These are phyloP conservation scores for Carettochelys insculpta DNA, from an alignment of 2,113 vertebrate species.

Conservation along the genomic window DNA sequence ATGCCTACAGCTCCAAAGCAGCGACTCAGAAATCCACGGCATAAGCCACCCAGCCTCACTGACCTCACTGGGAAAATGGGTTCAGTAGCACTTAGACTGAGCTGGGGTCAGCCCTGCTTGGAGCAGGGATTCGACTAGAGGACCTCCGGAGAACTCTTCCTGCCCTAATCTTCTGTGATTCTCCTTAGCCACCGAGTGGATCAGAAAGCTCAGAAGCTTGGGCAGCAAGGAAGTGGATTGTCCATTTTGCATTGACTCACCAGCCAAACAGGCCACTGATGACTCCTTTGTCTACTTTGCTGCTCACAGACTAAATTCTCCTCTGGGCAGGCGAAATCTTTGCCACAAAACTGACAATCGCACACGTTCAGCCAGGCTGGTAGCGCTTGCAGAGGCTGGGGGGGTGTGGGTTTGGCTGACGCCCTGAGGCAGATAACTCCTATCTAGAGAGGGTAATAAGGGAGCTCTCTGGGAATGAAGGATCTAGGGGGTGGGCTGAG, in stretches of 20 bases:
- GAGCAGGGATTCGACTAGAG: too few relatives aligned
- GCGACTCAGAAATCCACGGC: not conserved
- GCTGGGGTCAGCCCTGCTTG: too few relatives aligned
- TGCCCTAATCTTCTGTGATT: too few relatives aligned
- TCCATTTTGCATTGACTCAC: not conserved
- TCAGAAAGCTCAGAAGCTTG: not conserved
- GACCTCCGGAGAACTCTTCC: too few relatives aligned
- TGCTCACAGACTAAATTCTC: not conserved
- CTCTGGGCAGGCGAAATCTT: not conserved
- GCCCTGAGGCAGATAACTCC: not conserved
- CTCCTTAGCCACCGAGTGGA: not conserved
- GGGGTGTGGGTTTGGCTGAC: not conserved
- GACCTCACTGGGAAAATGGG: not conserved
- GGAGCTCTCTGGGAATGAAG: not conserved
- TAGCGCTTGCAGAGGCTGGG: not conserved
- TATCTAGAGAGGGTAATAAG: not conserved
- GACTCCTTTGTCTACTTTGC: not conserved
- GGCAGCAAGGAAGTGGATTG: not conserved
- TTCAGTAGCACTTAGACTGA: not conserved
- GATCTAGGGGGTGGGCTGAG: not conserved
- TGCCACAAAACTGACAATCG: not conserved
- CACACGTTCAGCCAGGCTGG: not conserved
- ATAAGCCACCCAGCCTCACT: not conserved
- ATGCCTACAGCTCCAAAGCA: not conserved
- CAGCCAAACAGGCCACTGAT: not conserved